Evolutionary conservation across 2,797 vertebrate species (phyloP), one percentile per base, ranked within the genome.

Genomic region (Champsocephalus esox): DNA sequence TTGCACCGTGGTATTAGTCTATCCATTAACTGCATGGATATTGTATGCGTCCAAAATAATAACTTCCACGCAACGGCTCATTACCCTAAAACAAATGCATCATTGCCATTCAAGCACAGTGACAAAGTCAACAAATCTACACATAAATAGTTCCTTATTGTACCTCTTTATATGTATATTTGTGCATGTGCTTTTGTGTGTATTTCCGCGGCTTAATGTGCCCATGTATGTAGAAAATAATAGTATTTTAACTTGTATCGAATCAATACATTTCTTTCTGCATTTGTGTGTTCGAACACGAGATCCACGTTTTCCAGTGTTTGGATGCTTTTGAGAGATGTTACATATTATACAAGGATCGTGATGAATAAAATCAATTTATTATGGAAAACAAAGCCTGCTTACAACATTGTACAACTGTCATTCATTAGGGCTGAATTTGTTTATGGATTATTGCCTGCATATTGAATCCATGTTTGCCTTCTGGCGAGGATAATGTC

Each of bases 1-100:
- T 49, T 19, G 41, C 50, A 34, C 50, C 45, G 6, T 62, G 46
- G 72, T 49, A 75, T 46, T 21, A 66, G 80, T 79, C 60, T 49
- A 51, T 28, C 71, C 41, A 60, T 12, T 43, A 64, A 65, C 64
- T 77, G 61, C 75, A 64, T 19, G 21, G 69, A 73, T 79, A 56
- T 73, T 86, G 75, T 66, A 71, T 81, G 58, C 72, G 49, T 50
- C 41, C 44, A 66, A 67, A 85, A 86, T 84, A 88, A 86, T 85
- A 79, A 50, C 71, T 71, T 62, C 41, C 13, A 68, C 49, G 68
- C 64, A 51, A 67, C 5, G 78, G 78, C 64, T 83, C 71, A 75
- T 80, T 87, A 75, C 78, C 73, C 80, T 54, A 49, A 79, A 83
- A 84, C 72, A 83, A 87, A 61, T 69, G 71, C 58, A 60, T 62